Conservation (phyloP, 2,888 invertebrate species). For the Lasioglossum figueresi region DNA sequence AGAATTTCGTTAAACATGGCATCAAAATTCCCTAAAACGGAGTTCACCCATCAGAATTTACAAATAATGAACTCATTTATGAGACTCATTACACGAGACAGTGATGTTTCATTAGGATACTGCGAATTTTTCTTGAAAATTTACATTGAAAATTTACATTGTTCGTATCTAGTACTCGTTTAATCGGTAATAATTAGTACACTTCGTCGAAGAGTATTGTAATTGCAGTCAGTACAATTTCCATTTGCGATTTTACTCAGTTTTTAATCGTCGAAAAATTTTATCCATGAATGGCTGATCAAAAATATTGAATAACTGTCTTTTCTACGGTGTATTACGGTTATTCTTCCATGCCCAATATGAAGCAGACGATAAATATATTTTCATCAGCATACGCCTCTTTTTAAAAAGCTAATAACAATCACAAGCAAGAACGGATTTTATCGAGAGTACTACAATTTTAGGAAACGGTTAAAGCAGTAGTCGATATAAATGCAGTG, state of each 20-base stretch:
- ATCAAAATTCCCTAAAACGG: background rate
- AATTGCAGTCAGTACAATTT: background rate
- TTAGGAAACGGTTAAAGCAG: background rate
- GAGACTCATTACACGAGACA: too few species aligned
- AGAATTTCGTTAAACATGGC: background rate
- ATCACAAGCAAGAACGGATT: background rate
- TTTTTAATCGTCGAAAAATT: background rate
- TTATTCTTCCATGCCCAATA: too few species aligned
- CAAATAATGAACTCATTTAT: too few species aligned
- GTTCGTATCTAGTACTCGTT: background rate
- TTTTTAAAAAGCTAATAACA: background rate
- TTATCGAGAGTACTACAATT: background rate
- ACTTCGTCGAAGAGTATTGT: background rate
- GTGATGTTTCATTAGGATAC: background rate
- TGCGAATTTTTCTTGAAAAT: background rate
- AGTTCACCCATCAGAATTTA: background rate
- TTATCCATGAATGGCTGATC: too few species aligned
- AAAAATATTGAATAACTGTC: too few species aligned
- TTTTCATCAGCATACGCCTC: background rate
- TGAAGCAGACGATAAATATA: too few species aligned
- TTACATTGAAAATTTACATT: background rate
- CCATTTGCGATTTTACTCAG: background rate
- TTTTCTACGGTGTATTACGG: too few species aligned
- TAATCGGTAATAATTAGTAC: background rate
- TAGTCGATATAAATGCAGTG: background rate